Conservation (phyloP, 2,113 vertebrate species). For the Oreocharis arfaki region DNA sequence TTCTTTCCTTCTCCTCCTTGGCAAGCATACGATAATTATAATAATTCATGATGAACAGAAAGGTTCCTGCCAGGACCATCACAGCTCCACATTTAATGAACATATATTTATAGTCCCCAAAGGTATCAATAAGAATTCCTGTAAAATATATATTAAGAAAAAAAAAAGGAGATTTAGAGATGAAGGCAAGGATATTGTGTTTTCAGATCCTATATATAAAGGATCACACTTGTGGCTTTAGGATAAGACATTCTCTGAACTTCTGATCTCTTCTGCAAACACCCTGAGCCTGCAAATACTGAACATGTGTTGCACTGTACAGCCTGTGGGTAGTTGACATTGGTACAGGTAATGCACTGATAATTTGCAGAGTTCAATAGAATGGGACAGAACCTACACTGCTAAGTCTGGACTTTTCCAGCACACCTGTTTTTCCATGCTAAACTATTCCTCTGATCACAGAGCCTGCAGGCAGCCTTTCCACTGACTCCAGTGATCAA, state of each 20-base stretch:
- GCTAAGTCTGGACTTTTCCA: background rate
- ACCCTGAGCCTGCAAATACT: background rate
- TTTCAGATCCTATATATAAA: background rate
- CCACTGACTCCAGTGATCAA: background rate
- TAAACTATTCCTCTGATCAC: background rate
- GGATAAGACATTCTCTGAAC: background rate
- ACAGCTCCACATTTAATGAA: conserved; percentile 79
- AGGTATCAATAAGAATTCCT: conserved; percentile 77
- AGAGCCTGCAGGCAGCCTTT: background rate
- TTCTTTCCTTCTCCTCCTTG: conserved; percentile 63
- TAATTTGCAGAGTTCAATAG: background rate
- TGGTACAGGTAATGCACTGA: background rate
- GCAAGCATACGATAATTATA: conserved; percentile 77
- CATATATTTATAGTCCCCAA: conserved; percentile 77
- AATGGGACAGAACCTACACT: background rate
- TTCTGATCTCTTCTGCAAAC: background rate
- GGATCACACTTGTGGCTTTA: background rate
- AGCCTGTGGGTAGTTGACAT: background rate
- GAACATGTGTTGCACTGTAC: background rate
- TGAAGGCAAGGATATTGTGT: background rate
- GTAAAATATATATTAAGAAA: background rate
- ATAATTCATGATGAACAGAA: conserved; percentile 80
- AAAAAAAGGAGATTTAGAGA: background rate
- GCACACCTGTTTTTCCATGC: background rate
- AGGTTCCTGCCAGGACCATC: conserved; percentile 74